A percentile compares a stretch with the other conserved stretches of the same genome.
Conservation (phyloP, 2,888 invertebrate species). For the Hemaris fuciformis region DNA sequence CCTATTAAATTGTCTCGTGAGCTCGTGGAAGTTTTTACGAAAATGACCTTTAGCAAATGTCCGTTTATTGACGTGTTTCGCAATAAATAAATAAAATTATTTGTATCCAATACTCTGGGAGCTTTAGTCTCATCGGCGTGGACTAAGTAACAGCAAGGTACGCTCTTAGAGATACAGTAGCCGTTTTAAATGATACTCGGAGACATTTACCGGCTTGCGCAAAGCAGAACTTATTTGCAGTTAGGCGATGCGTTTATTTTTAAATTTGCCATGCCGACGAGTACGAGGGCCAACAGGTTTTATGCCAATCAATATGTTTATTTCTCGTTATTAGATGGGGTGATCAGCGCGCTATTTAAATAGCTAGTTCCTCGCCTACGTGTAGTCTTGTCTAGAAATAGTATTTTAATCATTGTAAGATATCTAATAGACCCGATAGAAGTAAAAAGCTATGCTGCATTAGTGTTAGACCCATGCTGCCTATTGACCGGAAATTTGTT, state of each 20-base stretch:
- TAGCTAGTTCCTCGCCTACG: conserved; percentile 5
- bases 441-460: conserved; percentile 8
- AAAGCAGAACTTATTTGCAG: conserved; percentile 28
- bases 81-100: conserved; percentile 32
- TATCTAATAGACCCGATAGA: conserved; percentile 2
- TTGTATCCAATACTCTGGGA: conserved; percentile 22
- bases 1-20: conserved; percentile 7
- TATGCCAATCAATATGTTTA: conserved; percentile 22
- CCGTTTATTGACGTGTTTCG: conserved; percentile 29
- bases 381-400: conserved; percentile 7
- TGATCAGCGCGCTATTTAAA: conserved; percentile 14
- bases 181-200: conserved; percentile 27
- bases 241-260: conserved; percentile 33
- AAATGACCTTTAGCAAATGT: conserved; percentile 27
- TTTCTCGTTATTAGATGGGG: conserved; percentile 2
- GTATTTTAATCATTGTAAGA: conserved; percentile 4
- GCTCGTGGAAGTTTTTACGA: conserved; percentile 26
- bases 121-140: background rate
- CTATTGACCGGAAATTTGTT: conserved; percentile 1
- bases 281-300: conserved; percentile 31
- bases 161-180: conserved; percentile 13
- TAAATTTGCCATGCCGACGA: conserved; percentile 24
- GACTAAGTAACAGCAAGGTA: background rate
- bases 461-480: background rate
- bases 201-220: conserved; percentile 30